Percentiles rank a stretch among this genome's conserved stretches.
Evolutionary conservation across 2,113 vertebrate species (phyloP).

Genomic region (Panthera uncia): DNA sequence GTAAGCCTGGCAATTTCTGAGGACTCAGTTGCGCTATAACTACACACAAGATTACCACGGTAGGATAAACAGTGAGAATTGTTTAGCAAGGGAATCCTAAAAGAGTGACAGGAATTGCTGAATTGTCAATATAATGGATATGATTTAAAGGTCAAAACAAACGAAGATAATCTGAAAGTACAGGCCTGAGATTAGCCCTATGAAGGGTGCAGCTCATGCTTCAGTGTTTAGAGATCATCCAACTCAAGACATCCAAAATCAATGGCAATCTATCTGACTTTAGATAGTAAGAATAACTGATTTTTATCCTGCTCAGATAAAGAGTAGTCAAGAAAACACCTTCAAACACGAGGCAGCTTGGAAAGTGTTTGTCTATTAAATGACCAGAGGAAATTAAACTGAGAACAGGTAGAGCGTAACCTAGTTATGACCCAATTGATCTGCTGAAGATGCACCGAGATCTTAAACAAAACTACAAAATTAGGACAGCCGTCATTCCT

Average conservation of each 20-base stretch:
- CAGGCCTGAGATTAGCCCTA: neutral
- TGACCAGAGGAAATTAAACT: constrained; percentile 38
- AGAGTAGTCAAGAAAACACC: constrained; percentile 6
- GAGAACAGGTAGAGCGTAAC: neutral
- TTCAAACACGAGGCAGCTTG: neutral
- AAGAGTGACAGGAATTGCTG: neutral
- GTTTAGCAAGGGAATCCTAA: neutral
- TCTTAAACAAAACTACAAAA: neutral
- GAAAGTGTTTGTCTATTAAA: neutral
- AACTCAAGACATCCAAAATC: neutral
- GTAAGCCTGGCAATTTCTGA: neutral
- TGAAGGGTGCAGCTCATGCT: neutral
- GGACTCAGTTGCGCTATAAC: neutral
- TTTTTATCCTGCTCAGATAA: neutral
- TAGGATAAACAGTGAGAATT: neutral
- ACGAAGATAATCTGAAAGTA: neutral
- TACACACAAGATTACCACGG: neutral
- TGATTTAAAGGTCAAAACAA: neutral
- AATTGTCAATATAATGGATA: neutral
- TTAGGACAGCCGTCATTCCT: neutral
- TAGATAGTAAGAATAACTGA: constrained; percentile 7
- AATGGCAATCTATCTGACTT: neutral
- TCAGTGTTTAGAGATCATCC: neutral
- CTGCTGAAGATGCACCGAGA: neutral
- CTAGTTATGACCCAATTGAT: constrained; percentile 20